Percentiles rank a stretch among this genome's conserved stretches.
These are phyloP conservation scores for Standfussiana lucernea DNA, from an alignment of 2,888 invertebrate species.

Conservation along the genomic window DNA sequence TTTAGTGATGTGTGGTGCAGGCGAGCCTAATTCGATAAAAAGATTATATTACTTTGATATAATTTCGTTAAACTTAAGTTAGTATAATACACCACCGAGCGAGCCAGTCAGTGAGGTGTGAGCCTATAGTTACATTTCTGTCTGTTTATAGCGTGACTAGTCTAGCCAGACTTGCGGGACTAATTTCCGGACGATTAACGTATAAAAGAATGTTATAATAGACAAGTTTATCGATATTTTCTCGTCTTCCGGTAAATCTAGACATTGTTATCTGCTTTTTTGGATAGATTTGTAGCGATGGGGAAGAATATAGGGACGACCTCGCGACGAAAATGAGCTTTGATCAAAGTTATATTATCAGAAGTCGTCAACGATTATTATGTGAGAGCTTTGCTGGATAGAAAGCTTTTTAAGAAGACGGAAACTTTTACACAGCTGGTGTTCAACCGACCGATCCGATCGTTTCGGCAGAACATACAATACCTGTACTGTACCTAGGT, in stretches of 20 bases:
- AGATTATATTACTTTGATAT: background rate
- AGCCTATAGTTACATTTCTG: background rate
- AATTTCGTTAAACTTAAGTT: background rate
- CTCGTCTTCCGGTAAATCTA: constrained; percentile 1
- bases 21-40: background rate
- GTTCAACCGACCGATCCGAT: background rate
- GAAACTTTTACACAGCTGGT: background rate
- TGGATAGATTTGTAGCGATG: background rate
- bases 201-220: constrained; percentile 24
- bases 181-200: constrained; percentile 39
- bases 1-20: background rate
- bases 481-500: too few species aligned
- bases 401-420: background rate
- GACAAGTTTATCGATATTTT: constrained; percentile 24
- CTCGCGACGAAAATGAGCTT: background rate
- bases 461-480: background rate
- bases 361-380: background rate
- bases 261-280: constrained; percentile 11
- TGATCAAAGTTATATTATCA: background rate
- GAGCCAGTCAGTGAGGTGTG: constrained; percentile 6
- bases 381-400: background rate
- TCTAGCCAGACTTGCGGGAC: constrained; percentile 35
- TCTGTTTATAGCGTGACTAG: constrained; percentile 9
- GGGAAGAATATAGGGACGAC: background rate
- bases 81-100: background rate